phyloP scores from a whole-genome alignment of 2,797 vertebrate species.

The Nyctibius grandis region DNA sequence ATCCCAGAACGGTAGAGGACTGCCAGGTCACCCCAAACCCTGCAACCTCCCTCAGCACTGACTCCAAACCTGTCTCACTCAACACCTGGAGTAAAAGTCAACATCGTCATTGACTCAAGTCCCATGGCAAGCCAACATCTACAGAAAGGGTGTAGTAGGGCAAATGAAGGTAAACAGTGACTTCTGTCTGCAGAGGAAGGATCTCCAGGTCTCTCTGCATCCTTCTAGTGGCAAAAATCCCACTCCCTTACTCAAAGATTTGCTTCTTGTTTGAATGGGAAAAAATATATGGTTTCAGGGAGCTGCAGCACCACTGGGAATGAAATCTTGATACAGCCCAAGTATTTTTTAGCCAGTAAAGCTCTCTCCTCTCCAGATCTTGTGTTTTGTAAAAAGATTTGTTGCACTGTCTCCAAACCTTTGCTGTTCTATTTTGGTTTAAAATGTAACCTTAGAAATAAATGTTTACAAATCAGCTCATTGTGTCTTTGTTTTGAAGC shows the following conservation, averaged over 20 bases:
- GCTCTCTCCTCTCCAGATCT: not conserved
- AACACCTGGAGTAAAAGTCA: not conserved
- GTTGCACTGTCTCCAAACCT: conserved; percentile 38
- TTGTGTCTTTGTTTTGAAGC: conserved; percentile 77
- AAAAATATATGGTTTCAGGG: not conserved
- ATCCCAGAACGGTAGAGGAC: not conserved
- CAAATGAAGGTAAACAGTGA: not conserved
- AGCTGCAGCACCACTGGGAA: not conserved
- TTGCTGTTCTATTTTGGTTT: conserved; percentile 48
- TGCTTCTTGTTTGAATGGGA: not conserved
- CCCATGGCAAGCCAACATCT: not conserved
- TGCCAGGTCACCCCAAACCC: not conserved
- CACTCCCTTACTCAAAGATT: not conserved
- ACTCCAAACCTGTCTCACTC: not conserved
- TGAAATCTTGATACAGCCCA: not conserved
- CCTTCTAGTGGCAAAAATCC: not conserved
- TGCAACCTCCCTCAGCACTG: not conserved
- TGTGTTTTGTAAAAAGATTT: conserved; percentile 45
- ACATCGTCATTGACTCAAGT: not conserved
- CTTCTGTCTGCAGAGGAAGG: not conserved
- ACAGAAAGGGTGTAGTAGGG: not conserved
- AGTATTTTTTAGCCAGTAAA: not conserved
- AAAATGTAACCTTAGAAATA: conserved; percentile 72
- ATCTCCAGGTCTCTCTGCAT: not conserved
- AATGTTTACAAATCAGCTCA: conserved; percentile 77